Base-by-base conservation (phyloP, 1,140 invertebrate species). In the Drosophila lini region DNA sequence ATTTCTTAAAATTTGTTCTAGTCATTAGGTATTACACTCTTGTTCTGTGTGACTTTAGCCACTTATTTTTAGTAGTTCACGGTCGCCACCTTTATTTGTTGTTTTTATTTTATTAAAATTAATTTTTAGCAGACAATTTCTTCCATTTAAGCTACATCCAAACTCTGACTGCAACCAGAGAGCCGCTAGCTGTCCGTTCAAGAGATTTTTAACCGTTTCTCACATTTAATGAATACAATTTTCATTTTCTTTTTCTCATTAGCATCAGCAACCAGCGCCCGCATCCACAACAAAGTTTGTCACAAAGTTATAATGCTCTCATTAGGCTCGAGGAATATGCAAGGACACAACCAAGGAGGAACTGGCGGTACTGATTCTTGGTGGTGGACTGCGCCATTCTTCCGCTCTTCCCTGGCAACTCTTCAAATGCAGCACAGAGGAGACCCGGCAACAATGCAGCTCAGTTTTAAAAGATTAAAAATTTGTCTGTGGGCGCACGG, bases 401-500 rank as follows among this genome's bases (percentile, higher is more conserved):
- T 60, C 58, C 45, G 59, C 48, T 74, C 31, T 38, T 42, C 15
- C 55, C 57, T 10, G 34, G 34, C 52, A 28, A 38, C 70, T 55
- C 73, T 85, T 80, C 45, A 78, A 85, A 69, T 63, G 65, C 78
- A 80, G 78, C 59, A 16, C 63, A 62, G 48, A 41, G 45, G 42
- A 60, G 59, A 38, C 47, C n/a, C 41, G 55, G 40, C 59, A 82
- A 65, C 69, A 67, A 48, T 55, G 60, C 67, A 78, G 62, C 62
- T 65, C 67, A 73, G 83, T 82, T 86, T 88, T 78, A 74, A 78
- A 83, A 86, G 83, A 86, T 86, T 83, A 88, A 77, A 86, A 71
- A 88, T 80, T 82, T 73, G 68, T 76, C 69, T 77, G 56, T 68
- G 31, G 48, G 48, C 25, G 44, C 32, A 71, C 15, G 13, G 40